A percentile compares a stretch with the other conserved stretches of the same genome.
These are phyloP conservation scores for Amblyraja radiata DNA, from an alignment of 2,797 vertebrate species.

Conservation along the genomic window DNA sequence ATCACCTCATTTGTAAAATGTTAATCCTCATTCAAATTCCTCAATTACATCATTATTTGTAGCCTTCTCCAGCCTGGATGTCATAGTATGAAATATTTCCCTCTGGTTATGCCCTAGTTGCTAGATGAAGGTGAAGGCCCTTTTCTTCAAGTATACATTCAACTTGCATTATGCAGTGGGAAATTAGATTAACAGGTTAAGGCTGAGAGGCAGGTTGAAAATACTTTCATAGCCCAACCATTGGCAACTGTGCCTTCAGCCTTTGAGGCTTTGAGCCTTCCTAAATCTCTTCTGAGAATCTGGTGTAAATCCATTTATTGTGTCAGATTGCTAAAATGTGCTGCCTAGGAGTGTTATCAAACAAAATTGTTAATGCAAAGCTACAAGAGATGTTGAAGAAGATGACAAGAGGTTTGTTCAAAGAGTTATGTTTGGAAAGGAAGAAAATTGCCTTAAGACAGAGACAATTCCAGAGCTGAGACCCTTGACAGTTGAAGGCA, in stretches of 20 bases:
- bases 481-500: too few species aligned
- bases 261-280: neutral
- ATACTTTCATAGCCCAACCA: neutral
- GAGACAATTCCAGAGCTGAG: too few species aligned
- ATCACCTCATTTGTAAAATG: neutral
- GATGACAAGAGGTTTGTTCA: too few species aligned
- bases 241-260: neutral
- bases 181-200: neutral
- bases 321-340: neutral
- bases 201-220: neutral
- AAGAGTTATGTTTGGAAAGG: too few species aligned
- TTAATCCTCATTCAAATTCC: neutral
- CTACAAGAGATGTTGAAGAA: too few species aligned
- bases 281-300: neutral
- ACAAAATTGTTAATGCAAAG: too few species aligned
- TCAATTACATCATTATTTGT: neutral
- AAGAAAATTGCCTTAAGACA: too few species aligned
- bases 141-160: neutral
- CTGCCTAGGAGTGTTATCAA: too few species aligned
- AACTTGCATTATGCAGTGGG: neutral
- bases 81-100: neutral
- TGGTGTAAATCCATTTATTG: neutral
- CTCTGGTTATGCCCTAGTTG: neutral
- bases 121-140: neutral
- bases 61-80: neutral